phyloP scores from a whole-genome alignment of 2,888 invertebrate genomes.

The Drosophila kanekoi region DNA sequence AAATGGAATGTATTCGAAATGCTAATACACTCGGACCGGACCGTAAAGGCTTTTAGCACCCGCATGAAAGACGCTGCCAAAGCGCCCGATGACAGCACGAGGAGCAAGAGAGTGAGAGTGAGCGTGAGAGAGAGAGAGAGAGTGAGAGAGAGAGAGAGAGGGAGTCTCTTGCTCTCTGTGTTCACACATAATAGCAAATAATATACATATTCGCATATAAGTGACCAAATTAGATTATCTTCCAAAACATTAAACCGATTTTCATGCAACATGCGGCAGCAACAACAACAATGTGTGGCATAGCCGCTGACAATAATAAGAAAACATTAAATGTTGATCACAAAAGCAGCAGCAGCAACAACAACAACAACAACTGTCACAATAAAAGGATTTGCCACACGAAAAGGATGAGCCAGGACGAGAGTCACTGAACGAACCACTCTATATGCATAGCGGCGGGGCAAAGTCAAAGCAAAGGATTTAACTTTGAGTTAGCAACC shows the following conservation, averaged over 20 bases:
- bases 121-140: neutral
- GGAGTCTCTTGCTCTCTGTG: constrained; percentile 10
- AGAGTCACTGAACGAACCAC: constrained; percentile 21
- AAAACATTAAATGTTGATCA: constrained; percentile 80
- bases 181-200: constrained; percentile 77
- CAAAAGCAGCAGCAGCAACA: constrained; percentile 63
- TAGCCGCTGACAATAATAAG: constrained; percentile 68
- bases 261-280: constrained; percentile 33
- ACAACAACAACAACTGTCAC: constrained; percentile 74
- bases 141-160: neutral
- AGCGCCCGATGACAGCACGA: constrained; percentile 32
- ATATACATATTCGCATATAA: constrained; percentile 84
- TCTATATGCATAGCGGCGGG: constrained; percentile 25
- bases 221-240: constrained; percentile 85
- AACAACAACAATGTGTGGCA: constrained; percentile 1
- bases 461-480: constrained; percentile 55
- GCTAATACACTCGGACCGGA: constrained; percentile 60
- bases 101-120: neutral
- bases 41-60: constrained; percentile 41
- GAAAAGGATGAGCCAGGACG: constrained; percentile 34
- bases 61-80: constrained; percentile 12
- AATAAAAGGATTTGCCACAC: constrained; percentile 74
- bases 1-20: constrained; percentile 75
- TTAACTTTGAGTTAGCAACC: constrained; percentile 61
- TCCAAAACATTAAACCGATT: constrained; percentile 84